A percentile compares a stretch with the other conserved stretches of the same genome.
Evolutionary conservation across 1,140 invertebrate species (phyloP).

Genomic region (Drosophila serrata): DNA sequence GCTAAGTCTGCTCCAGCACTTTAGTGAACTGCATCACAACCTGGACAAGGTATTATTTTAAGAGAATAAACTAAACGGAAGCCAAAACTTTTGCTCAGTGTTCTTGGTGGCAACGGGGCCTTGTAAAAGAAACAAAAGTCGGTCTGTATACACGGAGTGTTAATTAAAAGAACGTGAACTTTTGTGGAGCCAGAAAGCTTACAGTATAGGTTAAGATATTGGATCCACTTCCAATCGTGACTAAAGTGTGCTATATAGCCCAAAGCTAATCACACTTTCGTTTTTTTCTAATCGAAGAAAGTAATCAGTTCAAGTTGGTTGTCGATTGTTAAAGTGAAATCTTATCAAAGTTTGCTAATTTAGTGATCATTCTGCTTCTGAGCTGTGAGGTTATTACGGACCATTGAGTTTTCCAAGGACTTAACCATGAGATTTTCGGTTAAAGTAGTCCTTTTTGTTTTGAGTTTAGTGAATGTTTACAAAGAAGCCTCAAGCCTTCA

Average conservation of each 20-base stretch:
- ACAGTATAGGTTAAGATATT: conserved; percentile 52
- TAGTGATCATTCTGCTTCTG: conserved; percentile 24
- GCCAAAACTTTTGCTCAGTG: conserved; percentile 36
- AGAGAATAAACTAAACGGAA: conserved; percentile 55
- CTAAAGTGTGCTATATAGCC: conserved; percentile 27
- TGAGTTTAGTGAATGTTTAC: conserved; percentile 1
- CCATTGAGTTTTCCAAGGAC: background rate
- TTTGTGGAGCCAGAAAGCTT: conserved; percentile 46
- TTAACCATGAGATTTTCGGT: background rate
- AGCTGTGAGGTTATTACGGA: background rate
- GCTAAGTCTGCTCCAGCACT: conserved; percentile 66
- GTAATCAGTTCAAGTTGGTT: conserved; percentile 23
- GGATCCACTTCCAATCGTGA: conserved; percentile 19
- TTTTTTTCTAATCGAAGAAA: conserved; percentile 63
- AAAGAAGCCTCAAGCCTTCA: background rate
- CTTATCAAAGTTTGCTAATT: conserved; percentile 2
- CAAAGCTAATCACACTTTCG: conserved; percentile 54
- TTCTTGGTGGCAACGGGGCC: conserved; percentile 13
- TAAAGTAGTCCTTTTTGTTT: background rate
- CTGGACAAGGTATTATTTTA: conserved; percentile 56
- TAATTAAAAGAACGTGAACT: conserved; percentile 68
- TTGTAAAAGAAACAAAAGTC: conserved; percentile 16
- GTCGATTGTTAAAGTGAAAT: conserved; percentile 22
- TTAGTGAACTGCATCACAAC: conserved; percentile 64
- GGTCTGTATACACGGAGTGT: conserved; percentile 32